Base-by-base conservation (phyloP, 2,113 vertebrate genomes). In the Xiphophorus hellerii region DNA sequence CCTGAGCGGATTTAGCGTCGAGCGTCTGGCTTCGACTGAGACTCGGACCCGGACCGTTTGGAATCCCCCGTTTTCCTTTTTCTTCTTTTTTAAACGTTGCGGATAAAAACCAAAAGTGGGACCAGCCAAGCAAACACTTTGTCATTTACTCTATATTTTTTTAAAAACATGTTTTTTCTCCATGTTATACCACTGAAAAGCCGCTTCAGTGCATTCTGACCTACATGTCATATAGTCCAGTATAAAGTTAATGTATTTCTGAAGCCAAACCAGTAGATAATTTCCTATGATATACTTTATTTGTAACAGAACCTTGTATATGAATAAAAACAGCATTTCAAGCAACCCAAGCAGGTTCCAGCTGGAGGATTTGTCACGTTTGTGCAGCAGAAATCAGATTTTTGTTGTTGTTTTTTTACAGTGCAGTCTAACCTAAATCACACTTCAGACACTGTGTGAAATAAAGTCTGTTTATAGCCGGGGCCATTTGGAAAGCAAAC, bases 231-330 rank as follows among this genome's bases (percentile, higher is more conserved):
- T 88, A 10, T 67, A 88, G 85, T 92, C 90, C 89, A 81, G 39
- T 91, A 90, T 94, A 88, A 81, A 83, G 82, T 80, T 88, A 30
- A 85, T 91, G 86, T 91, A 87, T 90, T 80, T 84, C 82, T 89
- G 69, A 91, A 77, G 78, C 80, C 81, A 82, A 84, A 67, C 68
- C 88, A 85, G 70, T 81, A 78, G 83, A 80, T 88, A 71, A 69
- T 88, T 82, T 90, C 84, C 64, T 92, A 90, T 93, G 51, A 87
- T 93, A 90, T 82, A 82, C 87, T 88, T 88, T 89, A 93, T 93
- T 88, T 94, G 93, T 94, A 93, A 84, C 89, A 90, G 82, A 90
- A 92, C 74, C 83, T 74, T 93, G 91, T 94, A 93, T 91, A 89
- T 90, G 74, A 93, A 94, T 92, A 90, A 93, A 93, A 54, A 86